These are phyloP conservation scores for Myotis findleyi DNA, from an alignment of 2,797 vertebrate genomes.

Conservation along the genomic window DNA sequence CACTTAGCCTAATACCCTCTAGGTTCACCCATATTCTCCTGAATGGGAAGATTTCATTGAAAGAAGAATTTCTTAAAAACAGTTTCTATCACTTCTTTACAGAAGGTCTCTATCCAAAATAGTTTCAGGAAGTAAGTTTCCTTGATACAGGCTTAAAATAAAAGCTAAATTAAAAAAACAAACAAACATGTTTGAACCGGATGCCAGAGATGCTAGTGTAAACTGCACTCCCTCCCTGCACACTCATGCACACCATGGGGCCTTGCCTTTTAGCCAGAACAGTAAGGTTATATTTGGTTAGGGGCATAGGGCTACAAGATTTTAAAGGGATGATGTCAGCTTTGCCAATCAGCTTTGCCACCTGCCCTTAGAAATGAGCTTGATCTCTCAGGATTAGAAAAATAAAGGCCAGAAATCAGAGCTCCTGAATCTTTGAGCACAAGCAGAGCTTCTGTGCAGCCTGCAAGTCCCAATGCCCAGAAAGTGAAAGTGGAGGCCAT, in stretches of 20 bases:
- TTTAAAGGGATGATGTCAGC: constrained; percentile 28
- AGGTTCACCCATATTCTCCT: neutral
- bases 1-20: neutral
- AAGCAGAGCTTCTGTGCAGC: neutral
- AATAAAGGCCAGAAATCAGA: constrained; percentile 41
- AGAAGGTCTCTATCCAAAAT: constrained; percentile 71
- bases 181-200: constrained; percentile 28
- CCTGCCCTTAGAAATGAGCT: neutral
- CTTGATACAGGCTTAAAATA: constrained; percentile 71
- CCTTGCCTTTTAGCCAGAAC: neutral
- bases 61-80: constrained; percentile 67
- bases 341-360: constrained; percentile 25
- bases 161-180: constrained; percentile 47
- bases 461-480: neutral
- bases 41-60: neutral
- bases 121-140: constrained; percentile 71
- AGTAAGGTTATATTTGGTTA: neutral
- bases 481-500: neutral
- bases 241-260: neutral
- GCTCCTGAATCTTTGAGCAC: neutral
- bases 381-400: neutral
- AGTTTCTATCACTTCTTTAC: constrained; percentile 68
- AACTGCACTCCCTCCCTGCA: neutral
- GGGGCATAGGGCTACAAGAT: neutral
- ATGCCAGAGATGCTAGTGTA: constrained; percentile 24